Conservation (phyloP, 64 coral and sea anemone species). For the Stichodactyla helianthus region DNA sequence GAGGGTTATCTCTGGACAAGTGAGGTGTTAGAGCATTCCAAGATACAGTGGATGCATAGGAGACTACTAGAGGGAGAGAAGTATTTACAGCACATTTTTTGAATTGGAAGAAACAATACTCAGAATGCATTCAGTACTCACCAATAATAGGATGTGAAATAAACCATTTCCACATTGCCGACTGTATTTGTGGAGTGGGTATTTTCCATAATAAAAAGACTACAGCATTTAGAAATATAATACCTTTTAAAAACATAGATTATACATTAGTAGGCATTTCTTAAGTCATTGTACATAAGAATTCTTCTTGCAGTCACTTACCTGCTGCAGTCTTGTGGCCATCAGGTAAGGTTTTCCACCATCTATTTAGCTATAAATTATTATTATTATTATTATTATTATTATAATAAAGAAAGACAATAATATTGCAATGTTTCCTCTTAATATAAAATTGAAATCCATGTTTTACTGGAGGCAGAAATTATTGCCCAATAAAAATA, state of each 20-base stretch:
- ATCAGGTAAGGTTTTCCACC: slow-evolving; percentile 84
- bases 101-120: too few relatives aligned
- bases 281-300: too few relatives aligned
- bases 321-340: slow-evolving; percentile 73
- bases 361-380: slow-evolving; percentile 74
- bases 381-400: too few relatives aligned
- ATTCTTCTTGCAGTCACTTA: not conserved
- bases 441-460: not conserved
- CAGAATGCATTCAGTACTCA: slow-evolving; percentile 1
- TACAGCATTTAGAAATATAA: slow-evolving; percentile 77
- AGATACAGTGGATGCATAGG: too few relatives aligned
- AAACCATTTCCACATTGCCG: slow-evolving; percentile 77
- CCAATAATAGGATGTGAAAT: slow-evolving; percentile 66
- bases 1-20: too few relatives aligned
- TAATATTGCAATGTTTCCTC: not conserved
- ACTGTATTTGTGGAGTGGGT: slow-evolving; percentile 53
- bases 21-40: too few relatives aligned
- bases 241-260: slow-evolving; percentile 35
- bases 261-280: too few relatives aligned
- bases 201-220: slow-evolving; percentile 73
- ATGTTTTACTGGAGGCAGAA: too few relatives aligned
- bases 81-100: too few relatives aligned
- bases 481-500: too few relatives aligned
- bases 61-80: too few relatives aligned
- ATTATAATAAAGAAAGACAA: not conserved